Percentiles rank a stretch among this genome's conserved stretches.
Evolutionary conservation across 2,797 vertebrate genomes (phyloP).

Genomic region (Peromyscus nudipes): DNA sequence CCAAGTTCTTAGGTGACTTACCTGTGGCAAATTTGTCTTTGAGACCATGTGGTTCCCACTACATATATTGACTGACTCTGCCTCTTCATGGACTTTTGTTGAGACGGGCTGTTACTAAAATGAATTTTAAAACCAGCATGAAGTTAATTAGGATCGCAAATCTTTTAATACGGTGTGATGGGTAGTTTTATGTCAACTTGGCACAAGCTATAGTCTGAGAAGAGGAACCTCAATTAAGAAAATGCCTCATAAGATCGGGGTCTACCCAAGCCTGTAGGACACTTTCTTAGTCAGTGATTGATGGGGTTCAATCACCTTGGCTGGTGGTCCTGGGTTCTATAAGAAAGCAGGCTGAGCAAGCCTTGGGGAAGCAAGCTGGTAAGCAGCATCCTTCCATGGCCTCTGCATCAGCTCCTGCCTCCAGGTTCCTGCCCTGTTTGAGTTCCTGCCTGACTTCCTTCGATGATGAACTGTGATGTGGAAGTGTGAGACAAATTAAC

Average conservation of each 20-base stretch:
- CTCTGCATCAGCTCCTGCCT: neutral
- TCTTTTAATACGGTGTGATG: neutral
- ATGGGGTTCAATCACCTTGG: no score
- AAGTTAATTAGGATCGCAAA: neutral
- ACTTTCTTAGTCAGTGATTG: neutral
- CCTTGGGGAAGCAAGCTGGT: neutral
- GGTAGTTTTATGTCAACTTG: neutral
- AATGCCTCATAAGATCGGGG: neutral
- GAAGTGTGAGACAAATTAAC: neutral
- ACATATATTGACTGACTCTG: neutral
- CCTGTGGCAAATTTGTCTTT: neutral
- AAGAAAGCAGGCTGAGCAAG: neutral
- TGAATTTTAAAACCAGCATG: constrained; percentile 5
- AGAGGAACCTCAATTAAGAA: neutral
- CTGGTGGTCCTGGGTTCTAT: neutral
- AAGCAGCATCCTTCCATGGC: neutral
- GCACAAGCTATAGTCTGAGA: neutral
- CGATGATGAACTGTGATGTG: neutral
- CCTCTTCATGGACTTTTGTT: neutral
- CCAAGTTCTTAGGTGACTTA: neutral
- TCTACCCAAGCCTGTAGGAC: neutral
- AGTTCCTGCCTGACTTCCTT: neutral
- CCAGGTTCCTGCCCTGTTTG: neutral
- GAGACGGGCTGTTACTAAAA: neutral
- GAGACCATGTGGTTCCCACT: neutral